Evolutionary conservation across 2,888 invertebrate species (phyloP), one percentile per base, ranked within the genome.

Genomic region (Apomyelois bistriatella): DNA sequence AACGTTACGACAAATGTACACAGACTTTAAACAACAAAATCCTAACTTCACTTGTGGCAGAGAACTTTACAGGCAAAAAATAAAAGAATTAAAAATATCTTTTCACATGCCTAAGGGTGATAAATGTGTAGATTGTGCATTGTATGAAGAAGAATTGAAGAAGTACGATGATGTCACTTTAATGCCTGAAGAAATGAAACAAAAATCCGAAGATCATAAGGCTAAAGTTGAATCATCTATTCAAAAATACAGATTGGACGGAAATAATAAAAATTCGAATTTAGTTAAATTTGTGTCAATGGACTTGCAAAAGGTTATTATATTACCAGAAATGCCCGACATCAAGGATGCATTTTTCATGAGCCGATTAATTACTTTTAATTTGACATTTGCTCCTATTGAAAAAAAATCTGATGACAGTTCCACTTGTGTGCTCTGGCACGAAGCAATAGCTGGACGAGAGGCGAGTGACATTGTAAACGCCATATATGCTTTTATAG

Each of bases 91-190:
- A 32, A 52, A 55, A 38, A 55, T 55, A 40, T 55, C 52, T 30
- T 49, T 49, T 49, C 10, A 49, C 38, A 38, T 47, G 47, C 52
- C 52, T 46, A 37, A 38, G 46, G 46, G 47, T 28, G 46, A 52
- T 16, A 52, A n/a, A 16, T 52, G 52, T 38, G 52, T 13, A 37
- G 42, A 52, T 9, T 52, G 52, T 15, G 22, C 43, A 28, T 28
- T 52, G 1, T 12, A 52, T 52, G 43, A 52, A 43, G 43, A 52
- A 52, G 43, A 52, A 43, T 16, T 37, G 43, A 52, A 43, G 22
- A 52, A 30, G 22, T 46, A 55, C 41, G 49, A 55, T 47, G 50
- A 36, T 4, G 32, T 10, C 12, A 10, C 36, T 12, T 12, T 12
- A 32, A 10, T 32, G 10, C 32, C 32, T 32, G 32, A 32, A 32